These are phyloP conservation scores for Characodon lateralis DNA, from an alignment of 2,797 vertebrate genomes.

Conservation along the genomic window DNA sequence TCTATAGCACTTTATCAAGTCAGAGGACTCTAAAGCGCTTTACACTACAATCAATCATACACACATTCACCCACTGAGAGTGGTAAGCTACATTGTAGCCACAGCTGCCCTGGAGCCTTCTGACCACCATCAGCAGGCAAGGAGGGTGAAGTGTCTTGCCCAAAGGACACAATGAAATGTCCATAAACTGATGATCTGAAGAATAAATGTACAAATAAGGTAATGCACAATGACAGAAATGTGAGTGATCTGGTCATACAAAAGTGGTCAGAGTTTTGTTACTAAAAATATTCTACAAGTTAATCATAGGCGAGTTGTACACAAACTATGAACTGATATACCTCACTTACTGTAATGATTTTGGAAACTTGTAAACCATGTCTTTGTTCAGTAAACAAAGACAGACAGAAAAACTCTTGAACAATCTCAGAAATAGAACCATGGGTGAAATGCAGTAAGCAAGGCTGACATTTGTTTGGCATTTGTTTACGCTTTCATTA, in stretches of 20 bases:
- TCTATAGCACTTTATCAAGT: too few species aligned
- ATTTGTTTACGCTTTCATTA: too few species aligned
- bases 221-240: background rate
- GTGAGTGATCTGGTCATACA: background rate
- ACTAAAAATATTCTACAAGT: background rate
- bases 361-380: background rate
- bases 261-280: background rate
- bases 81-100: too few species aligned
- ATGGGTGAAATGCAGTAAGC: background rate
- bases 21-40: too few species aligned
- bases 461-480: too few species aligned
- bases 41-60: too few species aligned
- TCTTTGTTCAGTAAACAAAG: background rate
- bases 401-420: background rate
- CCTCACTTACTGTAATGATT: background rate
- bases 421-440: background rate
- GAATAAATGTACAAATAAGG: background rate
- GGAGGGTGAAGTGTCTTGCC: too few species aligned
- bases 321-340: background rate
- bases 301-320: background rate
- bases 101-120: too few species aligned
- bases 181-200: background rate
- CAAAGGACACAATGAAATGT: too few species aligned
- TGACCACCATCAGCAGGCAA: too few species aligned
- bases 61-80: too few species aligned